Evolutionary conservation across 2,113 vertebrate genomes (phyloP).

Genomic region (Typhlomys cinereus): DNA sequence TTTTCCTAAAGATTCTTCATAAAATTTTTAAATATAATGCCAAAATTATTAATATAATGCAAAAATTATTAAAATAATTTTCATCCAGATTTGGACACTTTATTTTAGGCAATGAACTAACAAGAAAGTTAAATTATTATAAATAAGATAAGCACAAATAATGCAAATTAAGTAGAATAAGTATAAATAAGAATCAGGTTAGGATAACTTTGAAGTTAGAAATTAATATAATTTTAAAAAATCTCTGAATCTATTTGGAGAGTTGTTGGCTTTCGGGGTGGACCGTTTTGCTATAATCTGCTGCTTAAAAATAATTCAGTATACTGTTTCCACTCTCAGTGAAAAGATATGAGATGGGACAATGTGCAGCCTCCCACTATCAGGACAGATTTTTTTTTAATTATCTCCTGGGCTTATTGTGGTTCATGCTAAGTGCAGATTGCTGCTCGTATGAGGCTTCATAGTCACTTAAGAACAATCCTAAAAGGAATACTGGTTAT

Average conservation of each 20-base stretch:
- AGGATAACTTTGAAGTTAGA: too few relatives aligned
- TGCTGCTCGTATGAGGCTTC: not conserved
- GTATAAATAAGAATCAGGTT: too few relatives aligned
- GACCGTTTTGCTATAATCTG: not conserved
- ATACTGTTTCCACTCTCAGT: not conserved
- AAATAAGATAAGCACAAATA: too few relatives aligned
- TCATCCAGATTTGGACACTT: slow-evolving; percentile 24
- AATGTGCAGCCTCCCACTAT: slow-evolving; percentile 1
- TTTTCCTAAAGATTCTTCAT: not conserved
- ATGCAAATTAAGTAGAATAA: too few relatives aligned
- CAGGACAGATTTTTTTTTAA: not conserved
- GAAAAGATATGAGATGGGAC: not conserved
- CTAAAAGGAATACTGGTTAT: not conserved
- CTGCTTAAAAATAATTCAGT: slow-evolving; percentile 31
- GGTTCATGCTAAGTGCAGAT: not conserved
- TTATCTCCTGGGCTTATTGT: not conserved
- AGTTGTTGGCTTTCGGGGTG: not conserved
- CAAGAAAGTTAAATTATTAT: too few relatives aligned
- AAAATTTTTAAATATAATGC: not conserved
- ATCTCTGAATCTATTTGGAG: not conserved
- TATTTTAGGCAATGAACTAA: slow-evolving; percentile 19
- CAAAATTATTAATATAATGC: not conserved
- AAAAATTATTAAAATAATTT: slow-evolving; percentile 29
- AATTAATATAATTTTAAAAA: too few relatives aligned
- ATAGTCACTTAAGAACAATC: slow-evolving; percentile 13